Base-by-base conservation (phyloP, 2,797 vertebrate species). In the Myotis findleyi region DNA sequence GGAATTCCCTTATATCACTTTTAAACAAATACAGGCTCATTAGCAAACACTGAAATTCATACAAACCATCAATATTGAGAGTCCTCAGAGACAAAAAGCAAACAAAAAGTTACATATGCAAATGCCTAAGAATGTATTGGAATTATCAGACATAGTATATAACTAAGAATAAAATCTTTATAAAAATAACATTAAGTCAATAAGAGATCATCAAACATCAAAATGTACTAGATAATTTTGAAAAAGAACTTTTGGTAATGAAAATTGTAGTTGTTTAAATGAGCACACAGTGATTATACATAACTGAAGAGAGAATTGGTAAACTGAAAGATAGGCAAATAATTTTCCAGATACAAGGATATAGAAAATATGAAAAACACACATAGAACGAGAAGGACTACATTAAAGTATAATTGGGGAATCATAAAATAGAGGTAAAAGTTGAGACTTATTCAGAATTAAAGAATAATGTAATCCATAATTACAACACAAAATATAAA, bases 241-340 rank as follows among this genome's bases (percentile, higher is more conserved):
- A 47, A 89, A 51, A 85, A 89, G 21, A 72, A 71, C 27, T 87
- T 95, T 36, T 69, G 79, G 49, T 88, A 93, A 76, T 71, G 51
- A 87, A 75, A 41, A 27, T 57, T 80, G n/a, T 55, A 30, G 64
- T 41, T 55, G 44, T 64, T 75, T 25, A 81, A 62, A 12, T 84
- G 14, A 44, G 36, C 12, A 57, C 66, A 80, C 6, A 41, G 27
- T 68, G 16, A 75, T 77, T 89, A 72, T 53, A 86, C 0, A 23
- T 71, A 89, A 49, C 44, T 59, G 9, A 82, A 82, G 53, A 92
- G 11, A 77, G 68, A 82, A 38, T 16, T 51, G 8, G 53, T 94
- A 53, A 92, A 27, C 6, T 44, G 10, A 36, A 53, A 82, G 23
- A 49, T 2, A 87, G 57, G 68, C 7, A 47, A 68, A 79, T 84